Evolutionary conservation across 1,140 invertebrate genomes (phyloP).

Genomic region (Macrocentrus cingulum): DNA sequence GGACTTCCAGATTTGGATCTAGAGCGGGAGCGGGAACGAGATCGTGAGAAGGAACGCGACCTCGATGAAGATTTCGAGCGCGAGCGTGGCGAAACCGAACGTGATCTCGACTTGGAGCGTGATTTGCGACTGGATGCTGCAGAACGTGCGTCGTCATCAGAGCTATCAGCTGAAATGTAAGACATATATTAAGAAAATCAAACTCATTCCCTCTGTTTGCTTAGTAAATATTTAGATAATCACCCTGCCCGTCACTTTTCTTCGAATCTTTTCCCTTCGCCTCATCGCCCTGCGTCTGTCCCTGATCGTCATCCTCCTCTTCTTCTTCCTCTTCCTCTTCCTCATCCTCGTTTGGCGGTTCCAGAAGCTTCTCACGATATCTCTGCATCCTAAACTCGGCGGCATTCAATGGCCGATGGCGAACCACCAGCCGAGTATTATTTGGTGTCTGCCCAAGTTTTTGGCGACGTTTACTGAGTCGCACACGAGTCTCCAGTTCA

Average conservation of each 20-base stretch:
- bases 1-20: conserved; percentile 41
- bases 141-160: conserved; percentile 37
- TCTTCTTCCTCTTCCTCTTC: conserved; percentile 62
- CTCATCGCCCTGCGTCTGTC: conserved; percentile 42
- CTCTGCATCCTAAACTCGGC: conserved; percentile 85
- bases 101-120: conserved; percentile 41
- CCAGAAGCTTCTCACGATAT: conserved; percentile 82
- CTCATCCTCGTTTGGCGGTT: conserved; percentile 82
- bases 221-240: no score
- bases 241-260: conserved; percentile 38
- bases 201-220: no score
- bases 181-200: no score
- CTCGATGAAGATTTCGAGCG: no score
- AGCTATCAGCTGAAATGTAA: conserved; percentile 31
- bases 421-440: conserved; percentile 84
- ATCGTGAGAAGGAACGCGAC: no score
- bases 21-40: conserved; percentile 36
- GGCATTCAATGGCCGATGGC: conserved; percentile 85
- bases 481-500: conserved; percentile 93
- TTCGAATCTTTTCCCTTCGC: conserved; percentile 27
- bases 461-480: conserved; percentile 85
- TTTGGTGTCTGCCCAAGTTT: conserved; percentile 73
- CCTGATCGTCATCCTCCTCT: conserved; percentile 44
- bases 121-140: conserved; percentile 44
- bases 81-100: conserved; percentile 39